These are phyloP conservation scores for Rhagoletis pomonella DNA, from an alignment of 1,140 invertebrate genomes.

Conservation along the genomic window DNA sequence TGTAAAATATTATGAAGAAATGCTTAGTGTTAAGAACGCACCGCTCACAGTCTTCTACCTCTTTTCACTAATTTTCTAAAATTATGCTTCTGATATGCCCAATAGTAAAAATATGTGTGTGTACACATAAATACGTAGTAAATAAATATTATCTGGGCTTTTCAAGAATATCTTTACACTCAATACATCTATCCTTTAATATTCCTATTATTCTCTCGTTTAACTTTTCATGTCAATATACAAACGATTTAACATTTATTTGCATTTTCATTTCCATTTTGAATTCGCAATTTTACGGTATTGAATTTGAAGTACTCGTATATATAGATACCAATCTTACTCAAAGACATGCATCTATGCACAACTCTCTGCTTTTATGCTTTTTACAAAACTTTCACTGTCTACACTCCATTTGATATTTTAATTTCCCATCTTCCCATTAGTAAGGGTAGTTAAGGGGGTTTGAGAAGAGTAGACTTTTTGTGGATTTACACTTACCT, in stretches of 20 bases:
- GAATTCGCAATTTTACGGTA: constrained; percentile 15
- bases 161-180: no score
- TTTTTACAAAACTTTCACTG: not conserved
- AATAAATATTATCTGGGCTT: no score
- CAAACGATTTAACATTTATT: not conserved
- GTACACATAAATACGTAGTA: no score
- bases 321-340: no score
- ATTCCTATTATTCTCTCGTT: not conserved
- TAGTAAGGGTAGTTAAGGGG: not conserved
- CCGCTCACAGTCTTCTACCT: no score
- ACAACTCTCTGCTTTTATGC: not conserved
- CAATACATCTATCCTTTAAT: no score
- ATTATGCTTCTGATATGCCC: no score
- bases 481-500: not conserved
- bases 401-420: constrained; percentile 1
- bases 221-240: not conserved
- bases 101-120: no score
- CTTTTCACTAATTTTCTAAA: no score
- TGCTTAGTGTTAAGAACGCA: no score
- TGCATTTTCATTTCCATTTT: not conserved
- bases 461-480: not conserved
- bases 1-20: no score
- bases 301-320: not conserved
- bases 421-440: not conserved
- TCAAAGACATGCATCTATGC: not conserved